phyloP scores from a whole-genome alignment of 2,888 invertebrate genomes.

The Leptopterna dolabrata region DNA sequence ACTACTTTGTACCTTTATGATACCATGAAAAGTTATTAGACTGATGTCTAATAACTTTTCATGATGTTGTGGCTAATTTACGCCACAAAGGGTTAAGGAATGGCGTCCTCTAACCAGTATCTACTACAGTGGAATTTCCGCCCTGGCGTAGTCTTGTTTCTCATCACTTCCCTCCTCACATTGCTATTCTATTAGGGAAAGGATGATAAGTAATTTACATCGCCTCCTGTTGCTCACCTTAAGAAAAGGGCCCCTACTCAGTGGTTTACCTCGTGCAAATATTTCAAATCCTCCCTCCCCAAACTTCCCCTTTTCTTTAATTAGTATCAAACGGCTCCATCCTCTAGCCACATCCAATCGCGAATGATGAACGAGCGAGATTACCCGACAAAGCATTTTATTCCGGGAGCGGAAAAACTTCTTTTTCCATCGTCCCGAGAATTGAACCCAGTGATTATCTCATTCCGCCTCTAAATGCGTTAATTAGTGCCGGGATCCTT shows the following conservation, averaged over 20 bases:
- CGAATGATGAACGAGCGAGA: constrained; percentile 31
- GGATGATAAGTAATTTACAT: not conserved
- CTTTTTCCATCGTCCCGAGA: constrained; percentile 21
- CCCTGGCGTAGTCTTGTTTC: not conserved
- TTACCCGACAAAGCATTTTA: not conserved
- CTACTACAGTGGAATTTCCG: no score
- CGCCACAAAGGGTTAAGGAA: no score
- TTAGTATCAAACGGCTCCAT: constrained; percentile 27
- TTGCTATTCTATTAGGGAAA: not conserved
- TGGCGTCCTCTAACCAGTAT: no score
- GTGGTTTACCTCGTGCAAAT: constrained; percentile 11
- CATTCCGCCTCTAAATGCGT: constrained; percentile 48
- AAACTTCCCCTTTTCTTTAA: not conserved
- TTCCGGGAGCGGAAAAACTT: not conserved
- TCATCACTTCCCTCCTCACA: not conserved
- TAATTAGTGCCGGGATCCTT: constrained; percentile 36
- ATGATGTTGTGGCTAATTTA: no score
- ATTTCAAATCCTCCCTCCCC: not conserved
- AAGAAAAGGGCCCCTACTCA: not conserved
- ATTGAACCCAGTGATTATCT: constrained; percentile 48
- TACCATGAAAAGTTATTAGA: no score
- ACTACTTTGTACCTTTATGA: no score
- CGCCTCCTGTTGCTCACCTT: constrained; percentile 11
- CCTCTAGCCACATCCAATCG: constrained; percentile 47
- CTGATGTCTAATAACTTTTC: no score